Percentiles rank a stretch among this genome's conserved stretches.
phyloP scores from a whole-genome alignment of 1,140 invertebrate species.

The Pentalonia nigronervosa region DNA sequence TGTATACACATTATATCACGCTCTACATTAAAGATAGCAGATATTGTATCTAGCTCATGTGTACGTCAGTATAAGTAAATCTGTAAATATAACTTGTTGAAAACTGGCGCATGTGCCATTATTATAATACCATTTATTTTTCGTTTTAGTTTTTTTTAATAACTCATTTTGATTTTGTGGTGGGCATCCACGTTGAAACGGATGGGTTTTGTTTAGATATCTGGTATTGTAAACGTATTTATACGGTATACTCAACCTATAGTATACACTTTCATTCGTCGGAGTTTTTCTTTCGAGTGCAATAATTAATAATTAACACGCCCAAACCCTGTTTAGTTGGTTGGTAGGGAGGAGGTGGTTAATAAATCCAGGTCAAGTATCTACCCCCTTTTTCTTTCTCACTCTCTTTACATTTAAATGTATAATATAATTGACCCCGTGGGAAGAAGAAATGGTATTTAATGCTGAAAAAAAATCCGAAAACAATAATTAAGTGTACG shows the following conservation, averaged over 20 bases:
- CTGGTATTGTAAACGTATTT: background rate
- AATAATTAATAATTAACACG: background rate
- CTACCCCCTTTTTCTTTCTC: no score
- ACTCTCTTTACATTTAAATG: background rate
- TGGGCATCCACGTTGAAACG: background rate
- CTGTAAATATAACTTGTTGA: background rate
- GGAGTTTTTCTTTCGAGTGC: background rate
- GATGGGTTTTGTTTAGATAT: background rate
- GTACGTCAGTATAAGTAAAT: background rate
- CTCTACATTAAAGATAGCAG: no score
- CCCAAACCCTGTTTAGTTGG: background rate
- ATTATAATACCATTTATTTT: background rate
- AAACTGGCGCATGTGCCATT: background rate
- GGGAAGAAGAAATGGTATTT: background rate
- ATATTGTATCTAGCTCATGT: background rate
- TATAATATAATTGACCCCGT: background rate
- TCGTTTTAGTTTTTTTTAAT: background rate
- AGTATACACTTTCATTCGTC: background rate
- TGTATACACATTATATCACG: no score
- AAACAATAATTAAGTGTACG: slow-evolving; percentile 27
- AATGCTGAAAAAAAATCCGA: background rate
- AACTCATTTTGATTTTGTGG: background rate
- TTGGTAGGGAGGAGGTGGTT: background rate
- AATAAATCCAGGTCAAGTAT: background rate
- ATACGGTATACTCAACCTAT: background rate